Evolutionary conservation across 2,888 invertebrate species (phyloP).

Genomic region (Watsonalla binaria): DNA sequence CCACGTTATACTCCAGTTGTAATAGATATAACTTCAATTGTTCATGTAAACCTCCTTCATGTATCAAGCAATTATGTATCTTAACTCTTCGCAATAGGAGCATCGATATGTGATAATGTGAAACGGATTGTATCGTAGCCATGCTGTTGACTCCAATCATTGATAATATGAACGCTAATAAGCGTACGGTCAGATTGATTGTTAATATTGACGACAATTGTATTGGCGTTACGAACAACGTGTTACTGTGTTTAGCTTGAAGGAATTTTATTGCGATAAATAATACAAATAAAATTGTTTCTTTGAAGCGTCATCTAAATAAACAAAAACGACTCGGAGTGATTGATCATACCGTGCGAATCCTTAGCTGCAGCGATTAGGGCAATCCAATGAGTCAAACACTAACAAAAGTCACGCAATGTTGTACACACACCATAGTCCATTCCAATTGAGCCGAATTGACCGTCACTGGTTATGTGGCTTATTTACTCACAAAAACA

Average conservation of each 20-base stretch:
- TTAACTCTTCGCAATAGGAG: conserved; percentile 22
- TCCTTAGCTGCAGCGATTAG: conserved; percentile 19
- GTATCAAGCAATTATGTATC: conserved; percentile 17
- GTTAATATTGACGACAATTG: conserved; percentile 20
- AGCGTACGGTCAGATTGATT: conserved; percentile 8
- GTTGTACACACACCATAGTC: conserved; percentile 36
- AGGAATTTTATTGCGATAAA: not conserved
- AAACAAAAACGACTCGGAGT: conserved; percentile 48
- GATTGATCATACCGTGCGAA: conserved; percentile 41
- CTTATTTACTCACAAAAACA: conserved; percentile 66
- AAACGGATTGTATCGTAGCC: conserved; percentile 2
- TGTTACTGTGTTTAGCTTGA: not conserved
- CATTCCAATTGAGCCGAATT: conserved; percentile 36
- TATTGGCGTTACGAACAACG: not conserved
- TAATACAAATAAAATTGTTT: conserved; percentile 6
- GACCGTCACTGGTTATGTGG: conserved; percentile 28
- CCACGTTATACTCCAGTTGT: not conserved
- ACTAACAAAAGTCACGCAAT: conserved; percentile 13
- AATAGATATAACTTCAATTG: conserved; percentile 15
- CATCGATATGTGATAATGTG: conserved; percentile 3
- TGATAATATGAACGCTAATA: conserved; percentile 28
- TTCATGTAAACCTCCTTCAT: conserved; percentile 19
- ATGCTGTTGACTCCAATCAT: conserved; percentile 24
- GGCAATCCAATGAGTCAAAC: conserved; percentile 55
- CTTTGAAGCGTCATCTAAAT: conserved; percentile 24